These are phyloP conservation scores for Gopherus evgoodei DNA, from an alignment of 2,113 vertebrate species.

Conservation along the genomic window DNA sequence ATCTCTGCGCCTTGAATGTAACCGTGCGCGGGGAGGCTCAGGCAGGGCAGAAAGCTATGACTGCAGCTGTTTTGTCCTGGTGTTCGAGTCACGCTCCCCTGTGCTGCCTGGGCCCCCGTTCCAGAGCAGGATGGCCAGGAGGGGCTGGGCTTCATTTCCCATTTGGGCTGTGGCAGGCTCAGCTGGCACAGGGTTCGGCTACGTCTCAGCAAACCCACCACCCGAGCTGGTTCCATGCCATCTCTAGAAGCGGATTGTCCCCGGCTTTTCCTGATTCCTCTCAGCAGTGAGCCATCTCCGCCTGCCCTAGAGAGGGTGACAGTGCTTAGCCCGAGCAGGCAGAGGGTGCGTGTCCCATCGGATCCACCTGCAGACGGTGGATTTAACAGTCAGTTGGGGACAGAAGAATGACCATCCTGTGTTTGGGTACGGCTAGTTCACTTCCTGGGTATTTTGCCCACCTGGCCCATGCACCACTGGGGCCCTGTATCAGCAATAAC, in stretches of 20 bases:
- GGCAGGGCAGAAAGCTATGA: too few species aligned
- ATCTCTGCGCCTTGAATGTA: background rate
- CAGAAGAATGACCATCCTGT: background rate
- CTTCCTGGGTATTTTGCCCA: background rate
- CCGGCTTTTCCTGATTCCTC: too few species aligned
- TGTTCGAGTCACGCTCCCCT: background rate
- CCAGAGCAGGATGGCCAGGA: background rate
- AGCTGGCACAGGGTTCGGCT: background rate
- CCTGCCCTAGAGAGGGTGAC: too few species aligned
- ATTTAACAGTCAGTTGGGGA: background rate
- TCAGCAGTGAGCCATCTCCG: too few species aligned
- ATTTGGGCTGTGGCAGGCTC: background rate
- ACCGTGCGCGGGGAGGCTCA: rapidly evolving
- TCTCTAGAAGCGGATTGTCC: background rate
- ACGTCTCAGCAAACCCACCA: background rate
- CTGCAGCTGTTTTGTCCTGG: background rate
- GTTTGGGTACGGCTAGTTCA: background rate
- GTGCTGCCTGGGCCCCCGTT: too few species aligned
- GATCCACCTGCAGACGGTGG: background rate
- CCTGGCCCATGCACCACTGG: background rate
- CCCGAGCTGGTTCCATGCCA: background rate
- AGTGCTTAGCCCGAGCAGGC: background rate
- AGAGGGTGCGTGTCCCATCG: background rate
- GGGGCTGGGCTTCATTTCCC: background rate
- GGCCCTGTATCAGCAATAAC: background rate